Base-by-base conservation (phyloP, 2,888 invertebrate species). In the Hydrotaea cyrtoneurina region DNA sequence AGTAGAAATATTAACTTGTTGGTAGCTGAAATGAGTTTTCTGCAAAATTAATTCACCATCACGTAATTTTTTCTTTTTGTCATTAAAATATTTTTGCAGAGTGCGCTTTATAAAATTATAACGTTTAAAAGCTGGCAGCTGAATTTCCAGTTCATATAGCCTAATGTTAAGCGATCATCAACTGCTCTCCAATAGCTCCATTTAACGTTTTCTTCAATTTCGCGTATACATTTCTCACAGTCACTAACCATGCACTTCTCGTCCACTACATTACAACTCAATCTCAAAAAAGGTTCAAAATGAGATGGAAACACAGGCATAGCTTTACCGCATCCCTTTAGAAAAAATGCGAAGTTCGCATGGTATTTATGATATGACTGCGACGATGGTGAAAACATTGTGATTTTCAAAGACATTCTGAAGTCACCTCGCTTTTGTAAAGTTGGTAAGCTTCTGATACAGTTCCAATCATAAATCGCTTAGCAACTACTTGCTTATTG, bases 1-100 rank as follows among this genome's bases (percentile, higher is more conserved):
- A 50, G 83, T 83, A 55, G 73, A 83, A 83, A 82, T 75, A 69
- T n/a, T n/a, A n/a, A n/a, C n/a, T n/a, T n/a, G n/a, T n/a, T n/a
- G n/a, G n/a, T n/a, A n/a, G n/a, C n/a, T n/a, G n/a, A n/a, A n/a
- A n/a, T n/a, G n/a, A 83, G 39, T 83, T 80, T 79, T 82, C 78
- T 75, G 75, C 50, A 83, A 57, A 76, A 79, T 46, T 31, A 83
- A 5, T 79, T 78, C 78, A 75, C 17, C 79, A 73, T 50, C 64
- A 31, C 53, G 50, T 73, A 73, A 50, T n/a, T 79, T 79, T 64
- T 39, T 55, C 53, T 79, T 79, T 79, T 73, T 74, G 46, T 79
- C 74, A 53, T 74, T 23, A 55, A 66, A 79, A 79, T 79, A 79
- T 79, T 53, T 72, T 73, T 79, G 79, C 73, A 74, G 79, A 31